phyloP scores from a whole-genome alignment of 2,888 invertebrate species.

The Seira musarum region DNA sequence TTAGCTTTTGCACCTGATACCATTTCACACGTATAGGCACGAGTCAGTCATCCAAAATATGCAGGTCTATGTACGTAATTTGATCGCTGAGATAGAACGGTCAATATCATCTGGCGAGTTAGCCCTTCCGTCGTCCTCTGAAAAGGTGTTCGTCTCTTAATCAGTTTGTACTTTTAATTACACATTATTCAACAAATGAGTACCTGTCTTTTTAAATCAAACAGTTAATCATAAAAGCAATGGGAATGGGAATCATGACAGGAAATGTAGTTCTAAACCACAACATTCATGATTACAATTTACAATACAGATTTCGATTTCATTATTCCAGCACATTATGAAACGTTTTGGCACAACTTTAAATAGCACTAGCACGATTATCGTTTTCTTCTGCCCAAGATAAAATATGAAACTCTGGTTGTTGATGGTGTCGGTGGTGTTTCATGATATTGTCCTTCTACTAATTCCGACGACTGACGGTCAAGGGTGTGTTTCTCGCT shows the following conservation, averaged over 20 bases:
- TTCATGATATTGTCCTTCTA: conserved; percentile 23
- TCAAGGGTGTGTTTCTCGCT: conserved; percentile 48
- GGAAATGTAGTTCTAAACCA: too few relatives aligned
- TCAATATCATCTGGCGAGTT: conserved; percentile 54
- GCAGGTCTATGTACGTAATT: conserved; percentile 69
- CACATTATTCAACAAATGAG: background rate
- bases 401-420: background rate
- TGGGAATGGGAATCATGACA: too few relatives aligned
- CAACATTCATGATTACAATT: too few relatives aligned
- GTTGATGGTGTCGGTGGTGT: conserved; percentile 39
- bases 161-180: conserved; percentile 2
- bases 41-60: conserved; percentile 68
- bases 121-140: conserved; percentile 61
- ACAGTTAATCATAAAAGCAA: too few relatives aligned
- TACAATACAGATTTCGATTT: too few relatives aligned
- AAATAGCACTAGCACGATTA: background rate
- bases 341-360: background rate
- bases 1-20: conserved; percentile 70
- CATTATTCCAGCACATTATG: too few relatives aligned
- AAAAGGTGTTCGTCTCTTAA: conserved; percentile 58
- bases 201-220: too few relatives aligned
- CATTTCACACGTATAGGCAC: conserved; percentile 68
- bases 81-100: conserved; percentile 59
- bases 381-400: background rate
- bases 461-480: conserved; percentile 45